phyloP scores from a whole-genome alignment of 1,140 invertebrate species.

The Arctopsyche grandis region DNA sequence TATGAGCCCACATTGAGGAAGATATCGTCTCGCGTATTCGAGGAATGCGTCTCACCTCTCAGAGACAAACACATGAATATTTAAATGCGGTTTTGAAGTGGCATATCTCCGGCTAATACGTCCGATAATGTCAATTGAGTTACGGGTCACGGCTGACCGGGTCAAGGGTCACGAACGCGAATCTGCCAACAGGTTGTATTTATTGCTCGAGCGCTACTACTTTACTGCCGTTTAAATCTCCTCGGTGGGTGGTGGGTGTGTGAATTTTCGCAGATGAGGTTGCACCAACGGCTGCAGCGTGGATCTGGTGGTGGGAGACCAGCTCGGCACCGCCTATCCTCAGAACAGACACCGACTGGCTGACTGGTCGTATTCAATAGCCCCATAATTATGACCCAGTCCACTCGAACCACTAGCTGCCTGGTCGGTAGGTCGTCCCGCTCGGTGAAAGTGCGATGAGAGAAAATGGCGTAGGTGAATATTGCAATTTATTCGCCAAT shows the following conservation, averaged over 20 bases:
- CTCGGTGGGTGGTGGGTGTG: background rate
- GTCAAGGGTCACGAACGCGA: constrained; percentile 30
- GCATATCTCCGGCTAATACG: background rate
- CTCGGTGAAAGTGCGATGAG: constrained; percentile 12
- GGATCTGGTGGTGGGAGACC: constrained; percentile 29
- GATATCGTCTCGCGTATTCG: too few species aligned
- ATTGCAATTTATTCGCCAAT: constrained; percentile 4
- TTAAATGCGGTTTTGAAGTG: background rate
- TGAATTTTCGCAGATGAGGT: background rate
- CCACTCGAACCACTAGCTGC: too few species aligned
- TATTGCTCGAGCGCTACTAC: too few species aligned
- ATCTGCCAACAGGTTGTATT: constrained; percentile 5
- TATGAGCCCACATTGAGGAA: background rate
- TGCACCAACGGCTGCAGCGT: background rate
- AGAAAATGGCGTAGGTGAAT: constrained; percentile 7
- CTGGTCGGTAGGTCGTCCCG: background rate
- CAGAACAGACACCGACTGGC: constrained; percentile 22
- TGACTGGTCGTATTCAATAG: constrained; percentile 7
- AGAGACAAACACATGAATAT: background rate
- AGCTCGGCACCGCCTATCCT: constrained; percentile 36
- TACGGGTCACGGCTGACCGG: constrained; percentile 38
- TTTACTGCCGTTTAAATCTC: background rate
- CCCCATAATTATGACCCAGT: constrained; percentile 15
- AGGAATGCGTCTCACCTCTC: background rate
- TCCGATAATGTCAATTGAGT: constrained; percentile 41